These are phyloP conservation scores for Drosophila sordidula DNA, from an alignment of 2,888 invertebrate species.

Conservation along the genomic window DNA sequence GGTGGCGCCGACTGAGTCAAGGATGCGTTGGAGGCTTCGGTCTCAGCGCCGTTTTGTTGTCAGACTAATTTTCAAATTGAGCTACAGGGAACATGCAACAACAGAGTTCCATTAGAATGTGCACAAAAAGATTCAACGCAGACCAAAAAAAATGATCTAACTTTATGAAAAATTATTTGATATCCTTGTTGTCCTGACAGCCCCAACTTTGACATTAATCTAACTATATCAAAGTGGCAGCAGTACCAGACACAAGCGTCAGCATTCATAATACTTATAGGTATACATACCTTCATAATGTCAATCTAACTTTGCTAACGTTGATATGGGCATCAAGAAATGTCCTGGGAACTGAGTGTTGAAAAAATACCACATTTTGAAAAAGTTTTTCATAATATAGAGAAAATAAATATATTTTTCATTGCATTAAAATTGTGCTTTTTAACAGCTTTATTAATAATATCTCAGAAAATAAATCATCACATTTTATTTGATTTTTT, in stretches of 20 bases:
- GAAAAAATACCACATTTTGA: neutral
- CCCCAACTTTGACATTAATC: slow-evolving; percentile 22
- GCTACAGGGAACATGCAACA: slow-evolving; percentile 1
- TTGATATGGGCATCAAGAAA: slow-evolving; percentile 28
- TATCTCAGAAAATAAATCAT: neutral
- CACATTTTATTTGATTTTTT: neutral
- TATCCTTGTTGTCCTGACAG: slow-evolving; percentile 40
- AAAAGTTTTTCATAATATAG: neutral
- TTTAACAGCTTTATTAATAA: neutral
- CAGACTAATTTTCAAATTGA: slow-evolving; percentile 44
- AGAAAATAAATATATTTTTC: no score
- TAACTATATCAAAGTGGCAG: slow-evolving; percentile 6
- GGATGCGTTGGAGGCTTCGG: slow-evolving; percentile 5
- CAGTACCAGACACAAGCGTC: neutral
- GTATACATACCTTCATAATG: neutral
- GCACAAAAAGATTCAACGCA: slow-evolving; percentile 3
- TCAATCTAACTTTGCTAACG: slow-evolving; percentile 38
- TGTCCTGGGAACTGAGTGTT: slow-evolving; percentile 4
- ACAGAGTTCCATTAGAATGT: slow-evolving; percentile 19
- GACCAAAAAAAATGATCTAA: slow-evolving; percentile 18
- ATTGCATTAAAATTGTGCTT: neutral
- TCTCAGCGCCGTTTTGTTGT: slow-evolving; percentile 16
- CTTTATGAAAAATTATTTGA: slow-evolving; percentile 58
- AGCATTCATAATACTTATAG: slow-evolving; percentile 6
- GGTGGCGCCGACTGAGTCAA: neutral